Evolutionary conservation across 2,797 vertebrate genomes (phyloP), one percentile per base, ranked within the genome.

Genomic region (Benthosema pterotum): DNA sequence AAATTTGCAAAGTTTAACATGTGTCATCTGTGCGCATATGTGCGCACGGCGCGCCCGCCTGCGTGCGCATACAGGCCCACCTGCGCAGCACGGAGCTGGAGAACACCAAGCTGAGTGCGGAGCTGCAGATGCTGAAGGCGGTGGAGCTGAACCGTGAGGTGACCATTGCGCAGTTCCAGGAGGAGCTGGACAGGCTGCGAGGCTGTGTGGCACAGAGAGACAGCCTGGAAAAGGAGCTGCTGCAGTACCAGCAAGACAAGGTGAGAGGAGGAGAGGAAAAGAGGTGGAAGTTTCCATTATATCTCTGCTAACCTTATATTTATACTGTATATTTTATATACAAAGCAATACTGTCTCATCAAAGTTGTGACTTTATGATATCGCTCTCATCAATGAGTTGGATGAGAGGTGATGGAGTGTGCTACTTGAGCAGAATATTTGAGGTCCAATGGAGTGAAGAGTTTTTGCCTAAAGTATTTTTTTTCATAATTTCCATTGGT

Each of bases 21-120:
- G 22, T 1, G 22, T 25, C 5, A 16, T 13, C 28, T 67, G 38
- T 56, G 12, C 11, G 2, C 69, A 52, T 43, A 8, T 67, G 63
- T 72, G 65, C 43, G 28, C 18, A 19, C 49, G 9, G 52, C 6
- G 51, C 54, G 42, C 11, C 2, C 69, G 56, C 48, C 5, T 67
- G 63, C 69, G 62, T 48, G 32, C 18, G 18, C 47, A 7, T 53
- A 14, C 51, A 99, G 97, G 93, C 95, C 68, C 96, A 98, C 71
- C 90, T 98, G 87, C 97, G 98, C 85, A 98, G 96, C 86, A 96
- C 95, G 4, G 97, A 99, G 89, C 93, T 98, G 86, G 97, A 98
- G 89, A 99, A 97, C 89, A 96, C 94, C 14, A 98, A 97, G 86
- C 93, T 98, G 78, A 92, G 95, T 57, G 96, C 96, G 32, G 96